Evolutionary conservation across 2,888 invertebrate species (phyloP).

Genomic region (Drosophila neonasuta): DNA sequence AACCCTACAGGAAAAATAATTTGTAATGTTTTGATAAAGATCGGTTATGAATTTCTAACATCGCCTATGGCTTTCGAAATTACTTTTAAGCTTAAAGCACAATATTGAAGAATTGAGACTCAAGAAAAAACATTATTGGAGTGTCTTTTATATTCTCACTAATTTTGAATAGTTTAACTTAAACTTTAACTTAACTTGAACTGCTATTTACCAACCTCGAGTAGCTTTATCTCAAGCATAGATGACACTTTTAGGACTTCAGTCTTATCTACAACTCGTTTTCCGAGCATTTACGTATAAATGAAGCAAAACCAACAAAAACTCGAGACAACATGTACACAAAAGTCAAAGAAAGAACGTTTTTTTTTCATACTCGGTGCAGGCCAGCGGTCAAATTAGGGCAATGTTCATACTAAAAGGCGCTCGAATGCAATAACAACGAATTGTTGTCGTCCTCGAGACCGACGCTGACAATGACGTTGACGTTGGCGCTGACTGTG

Average conservation of each 20-base stretch:
- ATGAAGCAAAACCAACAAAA: constrained; percentile 35
- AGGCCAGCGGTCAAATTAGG: constrained; percentile 16
- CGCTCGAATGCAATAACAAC: constrained; percentile 71
- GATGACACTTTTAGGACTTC: constrained; percentile 60
- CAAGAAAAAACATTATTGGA: too few relatives aligned
- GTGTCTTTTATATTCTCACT: too few relatives aligned
- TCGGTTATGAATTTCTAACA: too few relatives aligned
- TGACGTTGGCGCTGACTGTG: not conserved
- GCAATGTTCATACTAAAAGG: constrained; percentile 58
- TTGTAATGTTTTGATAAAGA: too few relatives aligned
- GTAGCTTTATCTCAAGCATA: constrained; percentile 51
- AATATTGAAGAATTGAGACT: too few relatives aligned
- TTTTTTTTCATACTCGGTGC: constrained; percentile 19
- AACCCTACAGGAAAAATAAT: too few relatives aligned
- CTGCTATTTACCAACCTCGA: constrained; percentile 26
- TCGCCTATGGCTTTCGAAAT: too few relatives aligned
- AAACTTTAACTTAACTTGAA: too few relatives aligned
- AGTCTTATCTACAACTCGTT: constrained; percentile 73
- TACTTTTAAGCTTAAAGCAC: too few relatives aligned
- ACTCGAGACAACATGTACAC: constrained; percentile 54
- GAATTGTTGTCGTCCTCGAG: constrained; percentile 45
- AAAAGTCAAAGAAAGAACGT: constrained; percentile 41
- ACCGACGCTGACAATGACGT: constrained; percentile 2
- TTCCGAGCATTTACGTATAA: constrained; percentile 70
- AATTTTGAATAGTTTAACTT: too few relatives aligned